A percentile compares a stretch with the other conserved stretches of the same genome.
Conservation (phyloP, 2,113 vertebrate genomes). For the Nyctibius bracteatus region DNA sequence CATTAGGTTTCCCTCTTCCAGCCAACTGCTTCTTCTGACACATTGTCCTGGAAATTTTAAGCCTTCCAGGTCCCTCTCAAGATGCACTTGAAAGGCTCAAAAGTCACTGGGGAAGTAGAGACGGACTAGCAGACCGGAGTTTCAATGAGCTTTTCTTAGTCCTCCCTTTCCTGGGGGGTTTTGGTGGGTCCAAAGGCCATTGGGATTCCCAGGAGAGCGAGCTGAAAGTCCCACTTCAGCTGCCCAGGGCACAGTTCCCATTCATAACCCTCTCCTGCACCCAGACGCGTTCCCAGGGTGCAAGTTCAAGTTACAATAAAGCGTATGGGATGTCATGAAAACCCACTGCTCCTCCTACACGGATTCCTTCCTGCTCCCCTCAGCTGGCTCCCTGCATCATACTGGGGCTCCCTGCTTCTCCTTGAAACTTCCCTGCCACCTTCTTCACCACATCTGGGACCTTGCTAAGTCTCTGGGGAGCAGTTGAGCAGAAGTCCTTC, state of each 20-base stretch:
- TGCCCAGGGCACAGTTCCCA: accelerated
- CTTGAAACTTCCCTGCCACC: background rate
- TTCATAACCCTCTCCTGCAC: accelerated
- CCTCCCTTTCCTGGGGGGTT: background rate
- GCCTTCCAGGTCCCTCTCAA: background rate
- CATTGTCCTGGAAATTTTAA: background rate
- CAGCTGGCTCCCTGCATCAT: background rate
- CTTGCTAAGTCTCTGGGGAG: background rate
- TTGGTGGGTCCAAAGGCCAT: background rate
- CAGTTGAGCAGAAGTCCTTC: background rate
- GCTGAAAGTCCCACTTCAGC: background rate
- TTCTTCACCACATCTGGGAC: background rate
- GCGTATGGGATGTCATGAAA: background rate
- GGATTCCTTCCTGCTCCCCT: background rate
- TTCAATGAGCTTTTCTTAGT: background rate
- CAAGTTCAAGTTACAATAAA: accelerated
- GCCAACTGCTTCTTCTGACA: background rate
- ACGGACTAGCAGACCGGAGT: background rate
- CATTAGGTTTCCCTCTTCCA: background rate
- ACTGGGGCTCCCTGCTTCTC: background rate
- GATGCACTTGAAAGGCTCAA: background rate
- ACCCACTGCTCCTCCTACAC: background rate
- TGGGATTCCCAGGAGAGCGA: background rate
- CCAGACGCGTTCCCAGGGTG: accelerated
- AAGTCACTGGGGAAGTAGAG: background rate